These are phyloP conservation scores for Pissodes strobi DNA, from an alignment of 1,140 invertebrate genomes.

Conservation along the genomic window DNA sequence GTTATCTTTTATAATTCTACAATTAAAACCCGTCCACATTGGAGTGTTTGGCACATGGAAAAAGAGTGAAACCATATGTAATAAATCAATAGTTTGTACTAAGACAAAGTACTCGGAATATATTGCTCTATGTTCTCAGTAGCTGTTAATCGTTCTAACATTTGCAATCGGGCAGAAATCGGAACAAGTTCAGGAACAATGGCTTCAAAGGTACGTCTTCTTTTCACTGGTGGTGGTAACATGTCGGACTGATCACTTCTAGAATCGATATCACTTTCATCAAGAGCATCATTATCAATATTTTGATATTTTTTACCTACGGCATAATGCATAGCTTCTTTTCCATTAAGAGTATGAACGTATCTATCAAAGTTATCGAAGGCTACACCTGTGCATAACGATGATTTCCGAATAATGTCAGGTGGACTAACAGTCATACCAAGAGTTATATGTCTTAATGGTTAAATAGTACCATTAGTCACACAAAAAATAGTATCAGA, in stretches of 20 bases:
- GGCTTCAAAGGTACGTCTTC: constrained; percentile 24
- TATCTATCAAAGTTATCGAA: constrained; percentile 57
- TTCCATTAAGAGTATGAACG: constrained; percentile 55
- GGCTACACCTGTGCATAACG: constrained; percentile 50
- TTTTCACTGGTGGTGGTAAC: constrained; percentile 22
- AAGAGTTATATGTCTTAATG: constrained; percentile 33
- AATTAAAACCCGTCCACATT: constrained; percentile 45
- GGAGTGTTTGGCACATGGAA: constrained; percentile 33
- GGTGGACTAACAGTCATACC: constrained; percentile 38
- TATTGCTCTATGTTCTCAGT: constrained; percentile 16
- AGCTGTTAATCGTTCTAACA: constrained; percentile 21
- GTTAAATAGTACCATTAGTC: constrained; percentile 43
- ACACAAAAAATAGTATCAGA: neutral
- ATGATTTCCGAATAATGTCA: constrained; percentile 23
- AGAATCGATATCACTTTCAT: constrained; percentile 20
- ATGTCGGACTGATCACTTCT: constrained; percentile 20
- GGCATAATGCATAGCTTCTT: constrained; percentile 57
- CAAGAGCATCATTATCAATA: constrained; percentile 14
- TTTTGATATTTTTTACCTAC: constrained; percentile 56
- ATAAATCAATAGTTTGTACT: constrained; percentile 24
- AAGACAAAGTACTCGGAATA: constrained; percentile 13
- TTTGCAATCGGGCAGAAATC: constrained; percentile 21
- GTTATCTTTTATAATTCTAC: constrained; percentile 37
- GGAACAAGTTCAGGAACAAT: too few species aligned
- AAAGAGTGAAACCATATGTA: constrained; percentile 16